phyloP scores from a whole-genome alignment of 2,888 invertebrate genomes.

The Parnassius glacialis region DNA sequence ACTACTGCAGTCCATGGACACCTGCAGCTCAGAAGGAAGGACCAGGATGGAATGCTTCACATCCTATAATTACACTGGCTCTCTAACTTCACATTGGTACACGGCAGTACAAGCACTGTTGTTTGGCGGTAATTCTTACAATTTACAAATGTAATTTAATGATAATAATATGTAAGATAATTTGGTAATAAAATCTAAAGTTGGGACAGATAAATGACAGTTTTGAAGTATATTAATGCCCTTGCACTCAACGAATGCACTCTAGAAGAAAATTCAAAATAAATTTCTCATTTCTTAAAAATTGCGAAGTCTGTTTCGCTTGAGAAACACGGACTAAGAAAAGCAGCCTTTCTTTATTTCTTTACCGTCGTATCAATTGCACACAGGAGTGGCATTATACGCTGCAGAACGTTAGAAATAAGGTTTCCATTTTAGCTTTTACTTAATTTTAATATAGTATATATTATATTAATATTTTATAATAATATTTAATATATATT shows the following conservation, averaged over 20 bases:
- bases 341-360: slow-evolving; percentile 20
- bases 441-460: slow-evolving; percentile 7
- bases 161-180: too few relatives aligned
- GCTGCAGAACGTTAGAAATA: slow-evolving; percentile 18
- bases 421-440: slow-evolving; percentile 9
- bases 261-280: slow-evolving; percentile 16
- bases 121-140: too few relatives aligned
- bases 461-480: too few relatives aligned
- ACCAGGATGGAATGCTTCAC: too few relatives aligned
- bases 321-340: slow-evolving; percentile 24
- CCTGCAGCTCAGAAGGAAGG: too few relatives aligned
- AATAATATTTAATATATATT: too few relatives aligned
- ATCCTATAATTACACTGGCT: too few relatives aligned
- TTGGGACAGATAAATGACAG: slow-evolving; percentile 14
- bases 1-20: too few relatives aligned
- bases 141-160: too few relatives aligned
- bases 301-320: slow-evolving; percentile 25
- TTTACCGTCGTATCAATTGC: slow-evolving; percentile 20
- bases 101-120: too few relatives aligned
- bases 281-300: slow-evolving; percentile 19
- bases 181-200: not conserved
- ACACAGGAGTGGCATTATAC: slow-evolving; percentile 22
- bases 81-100: too few relatives aligned
- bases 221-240: not conserved
- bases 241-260: too few relatives aligned